A percentile compares a stretch with the other conserved stretches of the same genome.
phyloP scores from a whole-genome alignment of 2,888 invertebrate species.

The Mantis religiosa region DNA sequence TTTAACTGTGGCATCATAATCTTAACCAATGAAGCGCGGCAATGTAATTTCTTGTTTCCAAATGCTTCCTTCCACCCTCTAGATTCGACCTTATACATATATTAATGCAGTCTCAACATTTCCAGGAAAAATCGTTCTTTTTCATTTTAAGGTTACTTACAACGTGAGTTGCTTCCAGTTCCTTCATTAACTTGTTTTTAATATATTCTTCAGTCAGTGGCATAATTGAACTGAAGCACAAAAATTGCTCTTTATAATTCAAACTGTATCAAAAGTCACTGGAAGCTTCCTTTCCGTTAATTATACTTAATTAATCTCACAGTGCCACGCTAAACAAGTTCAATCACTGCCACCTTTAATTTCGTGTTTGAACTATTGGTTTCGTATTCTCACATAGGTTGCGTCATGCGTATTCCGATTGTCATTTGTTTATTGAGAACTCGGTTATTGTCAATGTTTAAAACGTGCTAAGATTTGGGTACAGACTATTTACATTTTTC shows the following conservation, averaged over 20 bases:
- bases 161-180: conserved; percentile 64
- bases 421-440: neutral
- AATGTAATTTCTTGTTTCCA: neutral
- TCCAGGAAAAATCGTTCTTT: neutral
- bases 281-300: neutral
- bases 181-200: conserved; percentile 61
- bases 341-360: neutral
- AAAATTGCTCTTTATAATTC: neutral
- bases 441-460: neutral
- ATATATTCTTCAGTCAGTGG: conserved; percentile 62
- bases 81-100: neutral
- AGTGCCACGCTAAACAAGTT: neutral
- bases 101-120: neutral
- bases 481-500: neutral
- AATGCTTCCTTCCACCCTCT: neutral
- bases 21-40: neutral
- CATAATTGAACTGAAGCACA: conserved; percentile 42
- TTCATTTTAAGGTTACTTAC: conserved; percentile 52
- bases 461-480: neutral
- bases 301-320: neutral
- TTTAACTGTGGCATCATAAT: conserved; percentile 6
- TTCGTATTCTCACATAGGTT: no score
- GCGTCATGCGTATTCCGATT: neutral
- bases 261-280: neutral
- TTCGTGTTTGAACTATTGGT: neutral